Percentiles rank a stretch among this genome's conserved stretches.
Evolutionary conservation across 2,888 invertebrate species (phyloP).

Genomic region (Xylocampa areola): DNA sequence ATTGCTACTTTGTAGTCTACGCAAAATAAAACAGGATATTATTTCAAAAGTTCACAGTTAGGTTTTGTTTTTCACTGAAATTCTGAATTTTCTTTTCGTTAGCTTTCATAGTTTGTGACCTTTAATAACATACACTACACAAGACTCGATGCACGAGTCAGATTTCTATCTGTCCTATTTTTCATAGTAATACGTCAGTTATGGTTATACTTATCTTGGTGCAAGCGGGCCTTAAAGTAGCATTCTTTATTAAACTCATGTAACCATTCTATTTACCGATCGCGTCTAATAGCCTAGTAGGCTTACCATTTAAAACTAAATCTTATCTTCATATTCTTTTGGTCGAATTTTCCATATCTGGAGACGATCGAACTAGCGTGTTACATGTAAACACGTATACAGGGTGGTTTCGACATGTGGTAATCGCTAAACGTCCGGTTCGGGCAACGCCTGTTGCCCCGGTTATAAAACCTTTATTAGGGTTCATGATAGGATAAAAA

Average conservation of each 20-base stretch:
- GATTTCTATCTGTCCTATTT: too few relatives aligned
- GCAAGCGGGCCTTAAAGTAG: neutral
- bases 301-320: constrained; percentile 8
- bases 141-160: too few relatives aligned
- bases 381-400: constrained; percentile 61
- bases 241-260: constrained; percentile 30
- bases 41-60: too few relatives aligned
- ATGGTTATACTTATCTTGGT: too few relatives aligned
- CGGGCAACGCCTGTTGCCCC: constrained; percentile 67
- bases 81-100: too few relatives aligned
- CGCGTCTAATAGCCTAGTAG: constrained; percentile 24
- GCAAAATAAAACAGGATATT: too few relatives aligned
- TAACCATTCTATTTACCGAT: constrained; percentile 33
- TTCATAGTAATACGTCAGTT: too few relatives aligned
- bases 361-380: constrained; percentile 51
- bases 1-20: too few relatives aligned
- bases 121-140: too few relatives aligned
- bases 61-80: too few relatives aligned
- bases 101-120: too few relatives aligned
- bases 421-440: constrained; percentile 65
- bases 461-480: constrained; percentile 70
- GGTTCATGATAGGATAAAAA: constrained; percentile 59
- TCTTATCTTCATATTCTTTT: neutral
- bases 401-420: constrained; percentile 66
- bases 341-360: constrained; percentile 27